Conservation (phyloP, 1,140 invertebrate species). For the Zaprionus vittiger region DNA sequence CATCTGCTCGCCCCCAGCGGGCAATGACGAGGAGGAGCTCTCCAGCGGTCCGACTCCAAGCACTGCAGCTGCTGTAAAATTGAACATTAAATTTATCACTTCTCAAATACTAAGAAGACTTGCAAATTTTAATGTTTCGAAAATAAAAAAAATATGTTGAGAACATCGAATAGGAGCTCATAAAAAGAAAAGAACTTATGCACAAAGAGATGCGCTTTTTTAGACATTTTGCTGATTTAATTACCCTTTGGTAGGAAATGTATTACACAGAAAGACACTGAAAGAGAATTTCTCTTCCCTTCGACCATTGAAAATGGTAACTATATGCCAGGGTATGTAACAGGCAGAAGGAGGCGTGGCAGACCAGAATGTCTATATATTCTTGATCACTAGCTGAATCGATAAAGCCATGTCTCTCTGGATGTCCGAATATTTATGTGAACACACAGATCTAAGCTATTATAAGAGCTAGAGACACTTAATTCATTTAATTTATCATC, state of each 20-base stretch:
- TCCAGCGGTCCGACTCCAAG: slow-evolving; percentile 61
- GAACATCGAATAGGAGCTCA: not conserved
- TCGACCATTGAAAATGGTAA: no score
- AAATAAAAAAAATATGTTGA: not conserved
- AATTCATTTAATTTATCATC: no score
- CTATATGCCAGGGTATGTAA: no score
- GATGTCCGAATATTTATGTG: no score
- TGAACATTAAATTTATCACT: slow-evolving; percentile 69
- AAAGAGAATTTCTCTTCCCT: not conserved
- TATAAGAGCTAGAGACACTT: no score
- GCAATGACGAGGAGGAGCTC: slow-evolving; percentile 3
- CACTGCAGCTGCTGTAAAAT: slow-evolving; percentile 62
- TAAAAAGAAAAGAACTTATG: not conserved
- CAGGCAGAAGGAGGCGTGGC: no score
- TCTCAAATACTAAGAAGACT: slow-evolving; percentile 17
- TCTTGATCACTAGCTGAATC: no score
- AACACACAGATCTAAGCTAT: no score
- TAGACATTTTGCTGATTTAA: not conserved
- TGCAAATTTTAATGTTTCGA: not conserved
- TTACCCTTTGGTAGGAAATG: not conserved
- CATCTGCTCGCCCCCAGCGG: not conserved
- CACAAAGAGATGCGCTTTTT: not conserved
- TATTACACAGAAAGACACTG: not conserved
- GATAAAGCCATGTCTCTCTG: no score
- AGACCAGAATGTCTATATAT: no score